A percentile compares a stretch with the other conserved stretches of the same genome.
These are phyloP conservation scores for Merodon equestris DNA, from an alignment of 2,888 invertebrate species.

Conservation along the genomic window DNA sequence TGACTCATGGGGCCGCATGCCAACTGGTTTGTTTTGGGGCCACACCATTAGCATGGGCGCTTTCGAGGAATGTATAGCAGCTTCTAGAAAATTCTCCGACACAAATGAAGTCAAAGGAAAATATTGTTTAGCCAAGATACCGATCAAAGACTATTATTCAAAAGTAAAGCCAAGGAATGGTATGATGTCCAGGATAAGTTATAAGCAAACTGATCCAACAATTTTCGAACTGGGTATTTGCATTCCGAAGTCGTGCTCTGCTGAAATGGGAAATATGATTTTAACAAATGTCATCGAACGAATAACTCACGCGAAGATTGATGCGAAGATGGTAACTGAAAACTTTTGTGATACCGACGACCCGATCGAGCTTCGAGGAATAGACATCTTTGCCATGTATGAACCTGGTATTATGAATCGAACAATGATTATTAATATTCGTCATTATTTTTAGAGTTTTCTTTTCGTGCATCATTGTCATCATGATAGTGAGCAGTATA, in stretches of 20 bases:
- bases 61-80: conserved; percentile 79
- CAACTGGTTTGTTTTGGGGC: conserved; percentile 78
- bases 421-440: not conserved
- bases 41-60: conserved; percentile 78
- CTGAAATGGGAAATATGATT: conserved; percentile 70
- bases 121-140: conserved; percentile 77
- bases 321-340: conserved; percentile 69
- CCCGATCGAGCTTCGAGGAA: conserved; percentile 72
- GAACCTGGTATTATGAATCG: conserved; percentile 40
- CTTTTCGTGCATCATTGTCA: conserved; percentile 73
- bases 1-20: conserved; percentile 79
- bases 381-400: conserved; percentile 78
- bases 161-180: conserved; percentile 71
- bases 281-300: conserved; percentile 71
- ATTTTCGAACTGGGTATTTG: conserved; percentile 76
- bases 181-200: conserved; percentile 71
- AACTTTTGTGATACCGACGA: conserved; percentile 73
- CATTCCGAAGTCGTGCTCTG: conserved; percentile 76
- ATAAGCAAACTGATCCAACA: conserved; percentile 73
- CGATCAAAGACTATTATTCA: conserved; percentile 71
- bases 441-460: conserved; percentile 71
- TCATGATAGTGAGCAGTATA: conserved; percentile 74
- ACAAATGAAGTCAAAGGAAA: conserved; percentile 75
- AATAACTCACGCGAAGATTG: conserved; percentile 49
- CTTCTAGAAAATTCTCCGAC: conserved; percentile 70